Evolutionary conservation across 2,888 invertebrate species (phyloP), one percentile per base, ranked within the genome.

Genomic region (Yponomeuta malinellus): DNA sequence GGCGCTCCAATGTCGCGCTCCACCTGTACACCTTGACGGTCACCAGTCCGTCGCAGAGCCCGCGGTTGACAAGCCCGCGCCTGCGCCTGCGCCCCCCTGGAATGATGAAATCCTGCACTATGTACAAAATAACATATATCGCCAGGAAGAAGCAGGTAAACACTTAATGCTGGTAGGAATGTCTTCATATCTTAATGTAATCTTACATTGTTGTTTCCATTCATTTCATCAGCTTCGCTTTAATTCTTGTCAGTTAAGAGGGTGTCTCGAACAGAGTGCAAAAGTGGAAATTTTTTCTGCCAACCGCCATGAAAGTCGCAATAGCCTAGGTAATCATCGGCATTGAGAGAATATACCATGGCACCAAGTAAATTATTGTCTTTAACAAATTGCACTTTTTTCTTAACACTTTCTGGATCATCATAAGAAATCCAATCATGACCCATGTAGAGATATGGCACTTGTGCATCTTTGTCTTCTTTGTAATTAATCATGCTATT

Each of bases 361-460:
- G 95, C 96, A 52, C 98, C 98, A 69, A 95, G 95, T 76, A 96
- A 93, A 59, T 93, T 90, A 69, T 94, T 90, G 9, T 92, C 87
- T 78, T 93, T 93, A 1, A 96, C 93, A 83, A 93, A 96, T 72
- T 92, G 87, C 0, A 95, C 95, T 88, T 96, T 97, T 77, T 94
- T 94, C 71, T 88, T 89, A 2, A 96, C 92, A 84, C 97, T 97
- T 69, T 91, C 83, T 43, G 93, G 91, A 77, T 95, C 94, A 74
- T 98, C 98, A 81, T 94, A 97, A 0, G 97, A 97, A 66, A 97
- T 93, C 98, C 98, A 98, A 77, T 97, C 96, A 23, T 85, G 86
- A 69, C 91, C 89, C 73, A 93, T 93, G 76, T 93, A 95, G 9
- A 96, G 92, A 86, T 96, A 98, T 0, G 98, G 97, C 65, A 97